Evolutionary conservation across 1,140 invertebrate species (phyloP).

Genomic region (Drosophila fuyamai): DNA sequence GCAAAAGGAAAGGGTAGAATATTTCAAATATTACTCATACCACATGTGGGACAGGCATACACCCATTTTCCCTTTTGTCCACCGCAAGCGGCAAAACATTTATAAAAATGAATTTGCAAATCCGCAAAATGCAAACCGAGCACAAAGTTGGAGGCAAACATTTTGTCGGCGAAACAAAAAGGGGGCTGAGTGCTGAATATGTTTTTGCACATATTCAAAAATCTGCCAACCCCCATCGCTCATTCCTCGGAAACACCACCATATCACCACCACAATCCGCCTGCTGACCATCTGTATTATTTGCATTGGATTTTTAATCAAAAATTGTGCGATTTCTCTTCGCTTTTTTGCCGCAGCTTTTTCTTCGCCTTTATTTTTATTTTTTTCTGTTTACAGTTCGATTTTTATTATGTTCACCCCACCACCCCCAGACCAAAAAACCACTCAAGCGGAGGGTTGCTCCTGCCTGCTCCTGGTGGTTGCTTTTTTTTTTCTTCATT

Average conservation of each 20-base stretch:
- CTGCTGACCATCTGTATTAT: conserved; percentile 60
- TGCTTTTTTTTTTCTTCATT: conserved; percentile 23
- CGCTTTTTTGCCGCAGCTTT: conserved; percentile 31
- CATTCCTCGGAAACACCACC: conserved; percentile 2
- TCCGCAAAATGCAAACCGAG: conserved; percentile 70
- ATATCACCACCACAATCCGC: background rate
- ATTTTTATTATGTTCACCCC: conserved; percentile 56
- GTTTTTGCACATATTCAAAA: conserved; percentile 48
- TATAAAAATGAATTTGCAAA: conserved; percentile 77
- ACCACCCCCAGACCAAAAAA: conserved; percentile 4
- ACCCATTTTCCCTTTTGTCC: background rate
- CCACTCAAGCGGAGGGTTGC: conserved; percentile 62
- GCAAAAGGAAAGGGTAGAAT: conserved; percentile 18
- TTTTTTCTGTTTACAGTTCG: conserved; percentile 47
- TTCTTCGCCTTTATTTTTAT: conserved; percentile 23
- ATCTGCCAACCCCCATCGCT: conserved; percentile 7
- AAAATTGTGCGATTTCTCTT: conserved; percentile 59
- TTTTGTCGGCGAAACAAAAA: conserved; percentile 29
- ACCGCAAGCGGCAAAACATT: conserved; percentile 75
- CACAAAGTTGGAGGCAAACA: conserved; percentile 65
- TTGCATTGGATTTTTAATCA: conserved; percentile 78
- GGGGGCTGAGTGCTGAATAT: conserved; percentile 44
- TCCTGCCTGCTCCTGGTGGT: conserved; percentile 42
- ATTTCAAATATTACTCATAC: conserved; percentile 69
- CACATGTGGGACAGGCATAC: conserved; percentile 49